phyloP scores from a whole-genome alignment of 92 coral and sea anemone species.

The Virgularia gustaviana region DNA sequence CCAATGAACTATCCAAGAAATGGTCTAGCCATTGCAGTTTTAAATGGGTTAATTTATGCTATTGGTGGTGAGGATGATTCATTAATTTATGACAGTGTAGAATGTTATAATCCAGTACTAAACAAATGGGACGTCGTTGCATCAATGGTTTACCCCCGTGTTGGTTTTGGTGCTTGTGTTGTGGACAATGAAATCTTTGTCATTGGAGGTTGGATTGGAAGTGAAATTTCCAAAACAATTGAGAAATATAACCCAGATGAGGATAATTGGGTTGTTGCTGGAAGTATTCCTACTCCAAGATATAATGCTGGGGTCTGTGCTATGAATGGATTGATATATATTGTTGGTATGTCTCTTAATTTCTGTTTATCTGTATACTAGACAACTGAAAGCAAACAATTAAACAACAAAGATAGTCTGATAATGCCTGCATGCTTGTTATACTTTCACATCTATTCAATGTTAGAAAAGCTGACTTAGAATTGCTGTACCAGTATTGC shows the following conservation, averaged over 20 bases:
- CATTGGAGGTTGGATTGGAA: constrained; percentile 98
- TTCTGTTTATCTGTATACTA: not conserved
- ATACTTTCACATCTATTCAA: not conserved
- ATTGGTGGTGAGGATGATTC: constrained; percentile 96
- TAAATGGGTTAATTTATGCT: constrained; percentile 75
- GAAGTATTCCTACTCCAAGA: constrained; percentile 71
- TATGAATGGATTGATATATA: constrained; percentile 76
- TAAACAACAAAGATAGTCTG: not conserved
- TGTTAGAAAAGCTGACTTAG: too few relatives aligned
- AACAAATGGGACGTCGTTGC: constrained; percentile 74
- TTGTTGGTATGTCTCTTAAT: constrained; percentile 54
- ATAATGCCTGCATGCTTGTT: not conserved
- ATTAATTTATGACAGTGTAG: constrained; percentile 78
- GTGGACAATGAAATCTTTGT: constrained; percentile 83
- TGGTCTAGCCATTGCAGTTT: constrained; percentile 65
- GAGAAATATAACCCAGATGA: constrained; percentile 79
- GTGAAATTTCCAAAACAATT: constrained; percentile 76
- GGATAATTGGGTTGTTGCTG: constrained; percentile 76
- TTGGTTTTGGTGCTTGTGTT: constrained; percentile 82
- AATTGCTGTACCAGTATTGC: too few relatives aligned
- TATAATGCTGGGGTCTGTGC: constrained; percentile 83
- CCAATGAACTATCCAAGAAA: constrained; percentile 74
- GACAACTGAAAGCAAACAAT: not conserved
- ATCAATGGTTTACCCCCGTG: constrained; percentile 72
- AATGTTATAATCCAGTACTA: constrained; percentile 76